Base-by-base conservation (phyloP, 2,888 invertebrate genomes). In the Coelinius sp. region DNA sequence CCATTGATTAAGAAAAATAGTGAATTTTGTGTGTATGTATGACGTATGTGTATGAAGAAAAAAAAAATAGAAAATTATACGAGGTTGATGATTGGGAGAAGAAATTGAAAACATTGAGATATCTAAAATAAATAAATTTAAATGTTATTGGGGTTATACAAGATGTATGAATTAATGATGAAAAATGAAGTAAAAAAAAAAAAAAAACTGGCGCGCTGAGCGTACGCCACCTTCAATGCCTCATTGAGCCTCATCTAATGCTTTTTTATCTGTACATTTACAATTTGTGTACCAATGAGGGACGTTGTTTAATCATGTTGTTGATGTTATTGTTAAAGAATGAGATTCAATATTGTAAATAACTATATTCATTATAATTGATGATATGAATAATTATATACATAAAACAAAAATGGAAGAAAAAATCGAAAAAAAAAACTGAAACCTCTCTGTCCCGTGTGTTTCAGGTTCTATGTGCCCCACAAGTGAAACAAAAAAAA, bases 291-390 rank as follows among this genome's bases (percentile, higher is more conserved):
- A 87, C 87, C 86, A 86, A 85, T 86, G 87, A 86, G 86, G 87
- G 83, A 87, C 86, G 87, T 87, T 87, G 87, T 87, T 87, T 86
- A 91, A 91, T 91, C 92, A 89, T 89, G 89, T 90, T 93, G 92
- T 92, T 93, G 92, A 92, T 92, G 92, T 92, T 92, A 92, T 92
- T 92, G 92, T 92, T 92, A 92, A 89, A 92, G 91, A 91, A 92
- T 87, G 87, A 89, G 91, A 92, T 92, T 92, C 92, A 92, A 92
- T 92, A 92, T 91, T 91, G 92, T 92, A 92, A 91, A 92, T 92
- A 92, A 91, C 90, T 91, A 91, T 90, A 91, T 91, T 91, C 91
- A 91, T 91, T 91, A 91, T 91, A 91, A 91, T 91, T 91, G 91
- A 91, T 88, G 83, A 86, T 82, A 85, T 87, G 86, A 89, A 90